A percentile compares a stretch with the other conserved stretches of the same genome.
These are phyloP conservation scores for Hypotaenidia philippensis DNA, from an alignment of 2,797 vertebrate species.

Conservation along the genomic window DNA sequence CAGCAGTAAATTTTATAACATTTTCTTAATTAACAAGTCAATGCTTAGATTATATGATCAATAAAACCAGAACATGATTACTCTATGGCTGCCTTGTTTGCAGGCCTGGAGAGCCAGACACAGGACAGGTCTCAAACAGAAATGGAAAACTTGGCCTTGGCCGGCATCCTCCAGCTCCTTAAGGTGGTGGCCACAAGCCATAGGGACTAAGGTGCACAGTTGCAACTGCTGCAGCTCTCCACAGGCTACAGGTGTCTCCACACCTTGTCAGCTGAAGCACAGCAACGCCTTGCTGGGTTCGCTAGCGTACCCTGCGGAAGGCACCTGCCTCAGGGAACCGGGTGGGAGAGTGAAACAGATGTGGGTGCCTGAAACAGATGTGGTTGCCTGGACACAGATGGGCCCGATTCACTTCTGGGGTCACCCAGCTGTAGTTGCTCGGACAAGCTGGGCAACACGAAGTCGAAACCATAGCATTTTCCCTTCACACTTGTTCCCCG, in stretches of 20 bases:
- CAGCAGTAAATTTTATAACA: accelerated
- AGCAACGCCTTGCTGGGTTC: accelerated
- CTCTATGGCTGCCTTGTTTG: accelerated
- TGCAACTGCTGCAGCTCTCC: accelerated
- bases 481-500: background rate
- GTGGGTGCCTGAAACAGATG: accelerated
- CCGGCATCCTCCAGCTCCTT: accelerated
- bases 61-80: background rate
- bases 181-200: accelerated
- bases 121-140: background rate
- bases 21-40: background rate
- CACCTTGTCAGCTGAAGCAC: accelerated
- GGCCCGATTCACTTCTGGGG: background rate
- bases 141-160: accelerated
- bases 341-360: accelerated
- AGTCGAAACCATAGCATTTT: background rate
- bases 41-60: accelerated
- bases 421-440: accelerated
- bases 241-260: background rate
- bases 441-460: too few relatives aligned
- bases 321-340: background rate
- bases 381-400: accelerated
- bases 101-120: background rate
- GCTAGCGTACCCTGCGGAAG: accelerated
- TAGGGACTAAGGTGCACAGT: accelerated